These are phyloP conservation scores for Tuta absoluta DNA, from an alignment of 2,888 invertebrate genomes.

Conservation along the genomic window DNA sequence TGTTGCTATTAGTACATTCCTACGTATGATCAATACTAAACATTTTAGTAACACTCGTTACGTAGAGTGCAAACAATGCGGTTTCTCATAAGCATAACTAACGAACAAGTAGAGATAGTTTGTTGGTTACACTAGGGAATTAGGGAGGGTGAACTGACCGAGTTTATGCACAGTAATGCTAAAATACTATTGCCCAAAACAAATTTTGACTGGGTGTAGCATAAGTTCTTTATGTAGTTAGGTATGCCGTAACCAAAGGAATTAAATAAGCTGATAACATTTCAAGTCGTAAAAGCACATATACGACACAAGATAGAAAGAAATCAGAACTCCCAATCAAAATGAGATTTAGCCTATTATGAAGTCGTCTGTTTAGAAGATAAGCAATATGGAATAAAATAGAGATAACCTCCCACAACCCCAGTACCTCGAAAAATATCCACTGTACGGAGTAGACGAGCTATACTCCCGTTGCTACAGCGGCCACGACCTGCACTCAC, in stretches of 20 bases:
- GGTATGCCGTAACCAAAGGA: not conserved
- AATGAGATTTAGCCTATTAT: too few species aligned
- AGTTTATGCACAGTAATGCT: not conserved
- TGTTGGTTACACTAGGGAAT: slow-evolving; percentile 2
- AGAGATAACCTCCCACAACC: too few species aligned
- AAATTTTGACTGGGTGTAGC: not conserved
- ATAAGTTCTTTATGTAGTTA: not conserved
- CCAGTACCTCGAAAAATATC: not conserved
- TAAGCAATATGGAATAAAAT: too few species aligned
- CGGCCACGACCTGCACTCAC: slow-evolving; percentile 53
- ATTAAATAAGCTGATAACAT: too few species aligned
- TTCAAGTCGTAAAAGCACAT: too few species aligned
- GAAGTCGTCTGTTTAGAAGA: too few species aligned
- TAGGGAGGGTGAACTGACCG: not conserved
- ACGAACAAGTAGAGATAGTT: slow-evolving; percentile 2
- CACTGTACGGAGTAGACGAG: not conserved
- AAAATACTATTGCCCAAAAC: not conserved
- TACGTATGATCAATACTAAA: not conserved
- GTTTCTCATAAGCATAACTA: not conserved
- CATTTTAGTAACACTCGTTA: not conserved
- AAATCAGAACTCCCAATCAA: too few species aligned
- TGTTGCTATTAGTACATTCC: too few species aligned
- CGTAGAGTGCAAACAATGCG: not conserved
- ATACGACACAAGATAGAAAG: too few species aligned
- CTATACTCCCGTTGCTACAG: slow-evolving; percentile 20